Conservation (phyloP, 2,113 vertebrate species). For the Alces alces region DNA sequence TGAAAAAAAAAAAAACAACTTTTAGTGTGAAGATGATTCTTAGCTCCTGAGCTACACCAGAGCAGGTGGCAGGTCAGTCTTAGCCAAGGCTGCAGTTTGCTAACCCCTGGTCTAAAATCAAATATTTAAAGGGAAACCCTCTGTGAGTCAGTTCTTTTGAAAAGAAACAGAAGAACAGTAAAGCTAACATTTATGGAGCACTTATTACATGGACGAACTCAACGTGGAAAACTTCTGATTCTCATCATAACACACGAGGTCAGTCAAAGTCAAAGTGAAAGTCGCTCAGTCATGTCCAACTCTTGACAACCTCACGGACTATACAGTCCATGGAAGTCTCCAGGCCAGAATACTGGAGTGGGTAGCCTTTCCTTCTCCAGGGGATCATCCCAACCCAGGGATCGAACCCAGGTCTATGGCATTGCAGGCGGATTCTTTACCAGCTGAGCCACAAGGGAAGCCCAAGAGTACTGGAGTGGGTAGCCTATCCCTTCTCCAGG, state of each 20-base stretch:
- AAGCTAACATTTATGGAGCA: neutral
- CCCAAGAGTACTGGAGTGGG: neutral
- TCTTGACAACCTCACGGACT: neutral
- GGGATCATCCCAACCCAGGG: neutral
- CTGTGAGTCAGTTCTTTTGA: neutral
- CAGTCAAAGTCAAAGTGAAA: neutral
- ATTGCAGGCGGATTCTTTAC: neutral
- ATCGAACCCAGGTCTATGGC: neutral
- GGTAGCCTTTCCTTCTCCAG: neutral
- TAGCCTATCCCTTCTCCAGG: neutral
- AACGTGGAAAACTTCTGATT: neutral
- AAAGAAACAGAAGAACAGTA: neutral
- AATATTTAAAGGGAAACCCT: neutral
- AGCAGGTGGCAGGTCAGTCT: neutral
- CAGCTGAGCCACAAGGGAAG: neutral
- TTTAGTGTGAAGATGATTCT: neutral
- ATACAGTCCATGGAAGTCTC: neutral
- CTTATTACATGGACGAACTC: no score
- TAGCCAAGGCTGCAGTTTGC: neutral
- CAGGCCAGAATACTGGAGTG: neutral
- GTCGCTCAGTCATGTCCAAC: neutral
- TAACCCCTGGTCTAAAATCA: neutral
- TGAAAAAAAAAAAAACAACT: neutral
- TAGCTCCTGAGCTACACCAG: neutral
- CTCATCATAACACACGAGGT: accelerated